Percentiles rank a stretch among this genome's conserved stretches.
phyloP scores from a whole-genome alignment of 64 coral and sea anemone species.

The Acropora tenuis region DNA sequence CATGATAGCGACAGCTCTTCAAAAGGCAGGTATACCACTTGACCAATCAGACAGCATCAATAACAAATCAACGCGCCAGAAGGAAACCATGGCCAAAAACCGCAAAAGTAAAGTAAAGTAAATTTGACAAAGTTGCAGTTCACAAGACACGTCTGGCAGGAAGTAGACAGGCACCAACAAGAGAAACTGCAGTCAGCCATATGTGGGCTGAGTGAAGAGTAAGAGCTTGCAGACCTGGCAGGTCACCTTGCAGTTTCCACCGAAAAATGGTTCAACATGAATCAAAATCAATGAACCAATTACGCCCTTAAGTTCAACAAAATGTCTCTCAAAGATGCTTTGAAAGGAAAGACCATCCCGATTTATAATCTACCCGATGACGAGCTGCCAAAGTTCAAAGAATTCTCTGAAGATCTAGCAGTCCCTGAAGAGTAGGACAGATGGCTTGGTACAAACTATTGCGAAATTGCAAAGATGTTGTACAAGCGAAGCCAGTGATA shows the following conservation, averaged over 20 bases:
- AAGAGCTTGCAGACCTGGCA: conserved; percentile 37
- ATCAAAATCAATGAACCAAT: not conserved
- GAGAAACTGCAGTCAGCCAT: conserved; percentile 28
- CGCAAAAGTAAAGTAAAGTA: not conserved
- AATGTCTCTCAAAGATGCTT: conserved; percentile 26
- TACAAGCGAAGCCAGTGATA: not conserved
- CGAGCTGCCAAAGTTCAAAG: not conserved
- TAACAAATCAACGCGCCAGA: conserved; percentile 17
- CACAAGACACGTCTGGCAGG: conserved; percentile 44
- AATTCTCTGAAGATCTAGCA: not conserved
- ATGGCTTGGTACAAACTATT: not conserved
- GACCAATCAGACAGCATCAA: conserved; percentile 47
- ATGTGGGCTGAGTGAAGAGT: conserved; percentile 49
- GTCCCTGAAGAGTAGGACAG: not conserved
- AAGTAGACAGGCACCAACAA: conserved; percentile 40
- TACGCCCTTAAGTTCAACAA: conserved; percentile 24
- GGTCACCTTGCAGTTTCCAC: conserved; percentile 33
- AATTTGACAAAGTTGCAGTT: conserved; percentile 26
- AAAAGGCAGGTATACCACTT: conserved; percentile 13
- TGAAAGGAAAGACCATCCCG: not conserved
- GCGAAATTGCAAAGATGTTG: not conserved
- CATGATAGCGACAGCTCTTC: not conserved
- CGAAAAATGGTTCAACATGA: conserved; percentile 49
- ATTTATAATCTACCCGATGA: not conserved
- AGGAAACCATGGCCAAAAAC: conserved; percentile 5